Conservation (phyloP, 2,113 vertebrate genomes). For the Haplotaxodon microlepis region DNA sequence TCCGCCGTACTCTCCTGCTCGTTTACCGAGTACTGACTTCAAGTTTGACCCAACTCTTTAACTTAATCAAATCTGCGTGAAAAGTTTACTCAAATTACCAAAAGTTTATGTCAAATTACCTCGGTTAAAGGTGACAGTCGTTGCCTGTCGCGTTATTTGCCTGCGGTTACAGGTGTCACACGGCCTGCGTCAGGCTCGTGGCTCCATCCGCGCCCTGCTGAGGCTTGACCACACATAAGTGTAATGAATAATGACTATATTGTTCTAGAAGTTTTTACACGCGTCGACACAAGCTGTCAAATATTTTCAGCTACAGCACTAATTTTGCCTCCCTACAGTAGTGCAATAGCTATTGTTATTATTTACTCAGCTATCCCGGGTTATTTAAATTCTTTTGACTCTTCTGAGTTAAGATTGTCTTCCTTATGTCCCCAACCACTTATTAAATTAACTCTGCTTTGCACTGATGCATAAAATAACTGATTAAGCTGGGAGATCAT, state of each 20-base stretch:
- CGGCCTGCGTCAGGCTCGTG: not conserved
- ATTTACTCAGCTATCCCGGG: not conserved
- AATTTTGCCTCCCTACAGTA: not conserved
- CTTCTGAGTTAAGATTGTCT: not conserved
- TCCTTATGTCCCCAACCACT: not conserved
- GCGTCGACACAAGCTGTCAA: not conserved
- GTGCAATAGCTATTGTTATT: not conserved
- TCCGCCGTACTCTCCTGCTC: not conserved
- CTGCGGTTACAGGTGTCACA: slow-evolving; percentile 1
- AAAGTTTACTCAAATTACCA: not conserved
- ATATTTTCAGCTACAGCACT: not conserved
- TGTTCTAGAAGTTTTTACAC: not conserved
- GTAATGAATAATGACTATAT: not conserved
- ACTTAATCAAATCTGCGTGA: not conserved
- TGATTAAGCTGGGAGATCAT: slow-evolving; percentile 3
- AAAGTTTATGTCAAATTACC: not conserved
- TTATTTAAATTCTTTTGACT: not conserved
- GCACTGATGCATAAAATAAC: not conserved
- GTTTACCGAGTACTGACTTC: not conserved
- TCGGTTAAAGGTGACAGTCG: not conserved
- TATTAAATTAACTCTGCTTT: not conserved
- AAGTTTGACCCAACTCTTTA: not conserved
- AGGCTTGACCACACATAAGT: not conserved
- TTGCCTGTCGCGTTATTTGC: not conserved
- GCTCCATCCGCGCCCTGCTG: not conserved